phyloP scores from a whole-genome alignment of 2,888 invertebrate genomes.

The Tinea trinotella region DNA sequence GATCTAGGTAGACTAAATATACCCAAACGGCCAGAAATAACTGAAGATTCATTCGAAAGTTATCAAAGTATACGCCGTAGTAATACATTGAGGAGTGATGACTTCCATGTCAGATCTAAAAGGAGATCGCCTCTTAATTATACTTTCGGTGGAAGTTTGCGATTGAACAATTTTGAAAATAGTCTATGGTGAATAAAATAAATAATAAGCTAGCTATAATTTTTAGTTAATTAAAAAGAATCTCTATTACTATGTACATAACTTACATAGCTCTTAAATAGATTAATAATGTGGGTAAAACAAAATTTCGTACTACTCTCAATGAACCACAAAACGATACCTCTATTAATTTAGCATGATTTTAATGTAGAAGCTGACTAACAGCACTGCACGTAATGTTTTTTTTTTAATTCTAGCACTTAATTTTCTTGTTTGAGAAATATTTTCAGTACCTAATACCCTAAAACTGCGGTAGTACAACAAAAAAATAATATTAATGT shows the following conservation, averaged over 20 bases:
- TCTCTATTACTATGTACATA: conserved; percentile 51
- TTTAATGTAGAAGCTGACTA: conserved; percentile 54
- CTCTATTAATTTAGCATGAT: conserved; percentile 50
- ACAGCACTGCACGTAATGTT: conserved; percentile 66
- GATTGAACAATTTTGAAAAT: conserved; percentile 62
- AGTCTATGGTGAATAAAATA: conserved; percentile 55
- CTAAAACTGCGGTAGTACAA: conserved; percentile 57
- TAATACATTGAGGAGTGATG: conserved; percentile 56
- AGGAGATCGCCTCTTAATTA: conserved; percentile 50
- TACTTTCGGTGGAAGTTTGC: conserved; percentile 67
- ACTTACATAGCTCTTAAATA: conserved; percentile 45
- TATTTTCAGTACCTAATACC: conserved; percentile 50
- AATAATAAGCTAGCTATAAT: background rate
- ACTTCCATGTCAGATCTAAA: conserved; percentile 47
- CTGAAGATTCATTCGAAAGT: conserved; percentile 69
- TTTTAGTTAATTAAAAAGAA: conserved; percentile 25
- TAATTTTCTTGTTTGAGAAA: conserved; percentile 43
- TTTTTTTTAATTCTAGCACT: conserved; percentile 50
- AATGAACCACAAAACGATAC: conserved; percentile 1
- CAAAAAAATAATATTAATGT: conserved; percentile 42
- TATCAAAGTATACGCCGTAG: conserved; percentile 63
- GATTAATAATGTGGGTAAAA: no score
- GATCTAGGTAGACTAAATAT: conserved; percentile 71
- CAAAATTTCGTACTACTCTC: background rate
- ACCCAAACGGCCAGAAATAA: conserved; percentile 67